Evolutionary conservation across 92 coral and sea anemone species (phyloP).

Genomic region (Pocillopora meandrina): DNA sequence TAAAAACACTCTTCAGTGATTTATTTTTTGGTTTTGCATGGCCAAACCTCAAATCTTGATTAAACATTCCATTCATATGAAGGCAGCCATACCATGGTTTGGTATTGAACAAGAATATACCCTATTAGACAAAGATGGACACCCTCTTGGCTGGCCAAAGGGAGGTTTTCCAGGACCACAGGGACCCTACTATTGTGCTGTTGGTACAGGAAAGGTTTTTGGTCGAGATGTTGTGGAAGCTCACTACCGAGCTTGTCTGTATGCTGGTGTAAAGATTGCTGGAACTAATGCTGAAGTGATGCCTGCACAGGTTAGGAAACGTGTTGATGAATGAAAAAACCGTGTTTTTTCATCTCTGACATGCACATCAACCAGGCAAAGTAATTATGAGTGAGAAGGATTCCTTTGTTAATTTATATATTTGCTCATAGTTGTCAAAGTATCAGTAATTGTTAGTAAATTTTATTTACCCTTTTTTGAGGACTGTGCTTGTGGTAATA

Average conservation of each 20-base stretch:
- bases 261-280: constrained; percentile 97
- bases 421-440: too few relatives aligned
- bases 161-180: constrained; percentile 99
- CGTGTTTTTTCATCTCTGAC: neutral
- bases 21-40: too few relatives aligned
- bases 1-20: too few relatives aligned
- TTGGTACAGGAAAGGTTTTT: constrained; percentile 94
- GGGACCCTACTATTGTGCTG: constrained; percentile 97
- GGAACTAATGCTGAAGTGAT: constrained; percentile 99
- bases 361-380: neutral
- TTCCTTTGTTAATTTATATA: too few relatives aligned
- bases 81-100: constrained; percentile 79
- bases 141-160: constrained; percentile 98
- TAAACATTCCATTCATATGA: too few relatives aligned
- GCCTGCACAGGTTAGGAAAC: constrained; percentile 92
- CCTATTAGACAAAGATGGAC: constrained; percentile 81
- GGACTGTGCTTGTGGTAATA: too few relatives aligned
- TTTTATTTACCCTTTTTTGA: too few relatives aligned
- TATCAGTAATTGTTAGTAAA: too few relatives aligned
- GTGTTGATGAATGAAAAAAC: neutral
- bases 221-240: constrained; percentile 98
- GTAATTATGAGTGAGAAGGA: neutral
- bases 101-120: constrained; percentile 99
- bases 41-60: neutral
- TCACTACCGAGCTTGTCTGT: constrained; percentile 93